Evolutionary conservation across 2,113 vertebrate species (phyloP), one percentile per base, ranked within the genome.

Genomic region (Xenopus borealis): DNA sequence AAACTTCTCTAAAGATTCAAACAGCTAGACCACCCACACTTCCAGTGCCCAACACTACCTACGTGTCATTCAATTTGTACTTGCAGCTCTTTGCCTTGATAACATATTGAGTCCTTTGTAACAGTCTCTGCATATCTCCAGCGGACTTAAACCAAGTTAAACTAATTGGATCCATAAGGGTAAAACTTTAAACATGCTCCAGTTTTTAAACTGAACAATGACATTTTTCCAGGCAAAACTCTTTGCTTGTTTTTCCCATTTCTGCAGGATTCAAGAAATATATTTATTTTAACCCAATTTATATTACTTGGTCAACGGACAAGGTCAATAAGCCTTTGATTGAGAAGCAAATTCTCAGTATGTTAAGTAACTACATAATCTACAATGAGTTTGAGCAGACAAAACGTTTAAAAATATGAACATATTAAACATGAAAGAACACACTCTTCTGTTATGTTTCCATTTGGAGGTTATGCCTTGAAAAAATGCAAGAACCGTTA

Each of bases 51-150:
- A 77, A 46, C 74, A 77, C 46, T 69, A 59, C 67, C 61, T 70
- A 70, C 59, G 70, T 77, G 74, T 62, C 66, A 70, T 77, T 77
- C 70, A 77, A 58, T 58, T 77, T 69, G 73, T 67, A 63, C 66
- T 75, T 77, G 66, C 50, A 70, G 66, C 66, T 70, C 0, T 4
- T 65, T 81, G 78, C 67, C 55, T 83, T 17, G 13, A 80, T 81
- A 79, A 81, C 72, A 85, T 83, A 73, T 67, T 57, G 71, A 73
- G 40, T 77, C 67, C 74, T 77, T 77, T 77, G 63, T 77, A 77
- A 70, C 66, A 69, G 66, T 4, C 12, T 70, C 61, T 52, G 63
- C 74, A 77, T 57, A 59, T 70, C 67, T 76, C 17, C n/a, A 52
- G 59, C 59, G 52, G 67, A 77, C 69, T 70, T 69, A 69, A 77